phyloP scores from a whole-genome alignment of 2,888 invertebrate genomes.

The Oeneis ivallda region DNA sequence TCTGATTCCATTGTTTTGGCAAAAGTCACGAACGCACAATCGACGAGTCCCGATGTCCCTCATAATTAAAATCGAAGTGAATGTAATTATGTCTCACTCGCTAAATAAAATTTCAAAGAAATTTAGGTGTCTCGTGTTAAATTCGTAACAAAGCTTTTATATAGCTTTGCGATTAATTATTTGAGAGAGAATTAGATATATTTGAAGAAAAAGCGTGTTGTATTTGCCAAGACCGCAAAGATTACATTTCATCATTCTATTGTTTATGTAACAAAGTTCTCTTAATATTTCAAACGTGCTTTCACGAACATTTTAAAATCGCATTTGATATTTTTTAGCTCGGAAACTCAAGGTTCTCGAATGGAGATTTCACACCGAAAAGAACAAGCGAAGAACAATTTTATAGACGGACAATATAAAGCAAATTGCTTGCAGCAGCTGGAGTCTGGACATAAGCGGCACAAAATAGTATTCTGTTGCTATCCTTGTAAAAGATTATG shows the following conservation, averaged over 20 bases:
- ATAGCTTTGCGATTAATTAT: conserved; percentile 29
- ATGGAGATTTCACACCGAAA: too few relatives aligned
- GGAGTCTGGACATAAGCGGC: too few relatives aligned
- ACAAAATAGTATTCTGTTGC: too few relatives aligned
- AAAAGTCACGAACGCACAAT: conserved; percentile 69
- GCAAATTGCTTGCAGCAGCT: too few relatives aligned
- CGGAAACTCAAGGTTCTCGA: too few relatives aligned
- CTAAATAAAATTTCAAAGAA: background rate
- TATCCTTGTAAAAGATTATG: too few relatives aligned
- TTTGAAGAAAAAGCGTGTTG: conserved; percentile 9
- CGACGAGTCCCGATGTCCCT: conserved; percentile 52
- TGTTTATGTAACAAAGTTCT: background rate
- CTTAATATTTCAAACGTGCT: conserved; percentile 4
- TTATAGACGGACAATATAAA: too few relatives aligned
- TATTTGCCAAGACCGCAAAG: conserved; percentile 27
- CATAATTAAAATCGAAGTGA: conserved; percentile 52
- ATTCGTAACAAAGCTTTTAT: conserved; percentile 20
- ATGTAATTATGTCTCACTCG: conserved; percentile 24
- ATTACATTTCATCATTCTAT: conserved; percentile 15
- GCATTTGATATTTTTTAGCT: background rate
- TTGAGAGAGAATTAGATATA: conserved; percentile 14
- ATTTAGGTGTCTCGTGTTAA: conserved; percentile 10
- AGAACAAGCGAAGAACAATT: too few relatives aligned
- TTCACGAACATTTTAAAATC: background rate
- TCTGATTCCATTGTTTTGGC: conserved; percentile 72